Evolutionary conservation across 2,113 vertebrate species (phyloP).

Genomic region (Onychostruthus taczanowskii): DNA sequence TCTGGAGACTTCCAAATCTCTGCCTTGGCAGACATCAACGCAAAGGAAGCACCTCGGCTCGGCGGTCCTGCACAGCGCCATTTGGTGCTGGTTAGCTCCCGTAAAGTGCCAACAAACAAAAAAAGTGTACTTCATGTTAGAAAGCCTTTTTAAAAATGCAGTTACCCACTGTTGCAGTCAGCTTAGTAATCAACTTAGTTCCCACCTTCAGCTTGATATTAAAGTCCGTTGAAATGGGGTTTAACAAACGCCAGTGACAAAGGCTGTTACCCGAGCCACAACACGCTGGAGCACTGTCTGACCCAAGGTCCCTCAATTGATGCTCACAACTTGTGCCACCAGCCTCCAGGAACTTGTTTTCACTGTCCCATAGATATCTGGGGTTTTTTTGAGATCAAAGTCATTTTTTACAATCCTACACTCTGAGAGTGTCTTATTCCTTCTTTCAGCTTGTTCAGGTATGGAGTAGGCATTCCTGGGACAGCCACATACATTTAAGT

Average conservation of each 20-base stretch:
- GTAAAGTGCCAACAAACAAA: fast-evolving
- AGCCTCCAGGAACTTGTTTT: neutral
- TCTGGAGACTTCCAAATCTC: too few species aligned
- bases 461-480: neutral
- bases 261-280: fast-evolving
- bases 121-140: neutral
- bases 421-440: neutral
- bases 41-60: neutral
- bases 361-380: neutral
- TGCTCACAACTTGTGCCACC: neutral
- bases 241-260: neutral
- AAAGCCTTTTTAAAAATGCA: neutral
- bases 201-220: neutral
- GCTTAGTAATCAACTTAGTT: neutral
- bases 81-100: neutral
- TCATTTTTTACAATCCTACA: neutral
- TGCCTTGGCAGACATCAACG: fast-evolving
- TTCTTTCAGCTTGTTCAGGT: neutral
- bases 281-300: neutral
- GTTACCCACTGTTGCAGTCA: neutral
- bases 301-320: fast-evolving
- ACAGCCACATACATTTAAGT: neutral
- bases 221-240: fast-evolving
- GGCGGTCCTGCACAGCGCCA: fast-evolving
- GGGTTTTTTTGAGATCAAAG: neutral